Conservation (phyloP, 30 jellyfish, hydroid and myxozoan genomes). For the Pseudorhiza aurosa region DNA sequence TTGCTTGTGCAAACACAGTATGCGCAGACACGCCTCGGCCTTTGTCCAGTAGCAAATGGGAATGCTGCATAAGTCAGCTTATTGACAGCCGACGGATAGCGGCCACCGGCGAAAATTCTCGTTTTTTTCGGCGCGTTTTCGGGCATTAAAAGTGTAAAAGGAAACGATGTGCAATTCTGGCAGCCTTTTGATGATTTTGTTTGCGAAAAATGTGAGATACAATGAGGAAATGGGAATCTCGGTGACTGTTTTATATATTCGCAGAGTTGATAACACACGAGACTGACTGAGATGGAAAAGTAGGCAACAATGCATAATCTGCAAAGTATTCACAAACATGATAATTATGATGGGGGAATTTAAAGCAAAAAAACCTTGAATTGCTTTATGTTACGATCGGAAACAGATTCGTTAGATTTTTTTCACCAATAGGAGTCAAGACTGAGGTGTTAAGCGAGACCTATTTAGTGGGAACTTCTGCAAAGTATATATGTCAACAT, state of each 20-base stretch:
- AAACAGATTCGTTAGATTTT: too few species aligned
- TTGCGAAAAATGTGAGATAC: too few species aligned
- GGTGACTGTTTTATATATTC: not conserved
- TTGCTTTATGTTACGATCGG: too few species aligned
- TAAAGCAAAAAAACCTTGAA: too few species aligned
- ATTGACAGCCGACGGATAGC: slow-evolving; percentile 65
- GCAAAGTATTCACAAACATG: too few species aligned
- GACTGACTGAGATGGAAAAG: too few species aligned
- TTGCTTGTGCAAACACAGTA: slow-evolving; percentile 64
- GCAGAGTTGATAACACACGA: not conserved
- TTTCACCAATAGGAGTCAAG: not conserved
- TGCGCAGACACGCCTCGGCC: slow-evolving; percentile 83
- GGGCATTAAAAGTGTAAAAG: not conserved
- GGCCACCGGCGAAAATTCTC: slow-evolving; percentile 81
- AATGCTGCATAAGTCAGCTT: slow-evolving; percentile 54
- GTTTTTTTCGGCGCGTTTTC: slow-evolving; percentile 44
- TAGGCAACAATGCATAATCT: too few species aligned
- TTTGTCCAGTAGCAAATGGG: slow-evolving; percentile 80
- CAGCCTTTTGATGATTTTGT: too few species aligned
- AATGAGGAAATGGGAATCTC: too few species aligned
- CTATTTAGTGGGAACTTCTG: slow-evolving; percentile 63
- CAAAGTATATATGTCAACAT: slow-evolving; percentile 61
- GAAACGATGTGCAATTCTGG: too few species aligned
- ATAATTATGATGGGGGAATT: too few species aligned
- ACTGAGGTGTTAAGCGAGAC: not conserved